Evolutionary conservation across 2,888 invertebrate genomes (phyloP).

Genomic region (Drosophila meridiana): DNA sequence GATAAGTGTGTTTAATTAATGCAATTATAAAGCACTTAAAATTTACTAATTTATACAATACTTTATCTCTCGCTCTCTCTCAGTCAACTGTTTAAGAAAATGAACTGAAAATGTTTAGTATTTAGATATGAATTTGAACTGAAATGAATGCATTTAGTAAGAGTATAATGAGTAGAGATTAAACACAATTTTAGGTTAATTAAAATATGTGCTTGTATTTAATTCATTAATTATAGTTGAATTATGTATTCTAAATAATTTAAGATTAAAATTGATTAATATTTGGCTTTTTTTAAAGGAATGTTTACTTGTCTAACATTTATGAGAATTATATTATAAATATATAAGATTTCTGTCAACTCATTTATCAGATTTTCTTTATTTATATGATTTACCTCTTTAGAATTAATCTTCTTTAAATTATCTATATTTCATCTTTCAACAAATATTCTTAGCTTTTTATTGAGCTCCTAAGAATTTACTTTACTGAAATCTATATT

Average conservation of each 20-base stretch:
- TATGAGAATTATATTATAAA: background rate
- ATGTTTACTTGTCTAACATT: background rate
- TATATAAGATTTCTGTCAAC: background rate
- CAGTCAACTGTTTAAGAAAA: background rate
- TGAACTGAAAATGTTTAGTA: background rate
- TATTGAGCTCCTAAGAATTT: background rate
- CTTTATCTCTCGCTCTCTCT: background rate
- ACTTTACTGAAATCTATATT: too few relatives aligned
- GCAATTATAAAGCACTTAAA: slow-evolving; percentile 27
- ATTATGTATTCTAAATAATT: background rate
- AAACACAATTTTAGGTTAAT: background rate
- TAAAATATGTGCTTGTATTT: background rate
- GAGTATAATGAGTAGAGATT: background rate
- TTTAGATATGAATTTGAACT: background rate
- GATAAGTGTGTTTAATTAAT: slow-evolving; percentile 18
- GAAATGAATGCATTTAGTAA: background rate
- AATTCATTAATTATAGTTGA: background rate
- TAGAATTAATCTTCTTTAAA: background rate
- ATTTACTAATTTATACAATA: background rate
- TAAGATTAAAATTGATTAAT: background rate
- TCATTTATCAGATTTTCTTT: background rate
- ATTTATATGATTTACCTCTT: background rate
- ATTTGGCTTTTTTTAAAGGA: background rate
- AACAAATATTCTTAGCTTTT: background rate
- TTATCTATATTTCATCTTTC: background rate